Conservation (phyloP, 2,113 vertebrate species). For the Psettodes erumei region DNA sequence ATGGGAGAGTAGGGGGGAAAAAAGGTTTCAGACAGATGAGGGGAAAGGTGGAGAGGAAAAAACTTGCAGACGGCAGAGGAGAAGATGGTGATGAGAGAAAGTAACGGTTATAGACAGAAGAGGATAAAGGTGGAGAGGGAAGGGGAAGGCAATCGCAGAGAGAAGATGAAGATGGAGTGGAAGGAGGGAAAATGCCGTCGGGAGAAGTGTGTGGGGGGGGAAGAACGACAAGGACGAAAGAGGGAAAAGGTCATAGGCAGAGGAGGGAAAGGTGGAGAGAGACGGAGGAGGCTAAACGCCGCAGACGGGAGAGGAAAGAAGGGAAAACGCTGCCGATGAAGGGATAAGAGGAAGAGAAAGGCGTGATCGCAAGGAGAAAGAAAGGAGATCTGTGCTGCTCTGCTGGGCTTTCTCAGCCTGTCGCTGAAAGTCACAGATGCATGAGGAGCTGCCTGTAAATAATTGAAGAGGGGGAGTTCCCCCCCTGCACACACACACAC, state of each 20-base stretch:
- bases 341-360: slow-evolving; percentile 33
- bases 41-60: neutral
- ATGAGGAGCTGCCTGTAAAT: slow-evolving; percentile 75
- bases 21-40: neutral
- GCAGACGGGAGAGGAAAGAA: neutral
- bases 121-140: neutral
- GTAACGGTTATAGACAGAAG: neutral
- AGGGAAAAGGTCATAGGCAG: neutral
- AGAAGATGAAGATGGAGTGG: neutral
- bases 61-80: neutral
- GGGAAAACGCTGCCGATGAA: slow-evolving; percentile 1
- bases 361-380: slow-evolving; percentile 35
- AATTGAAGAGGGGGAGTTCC: slow-evolving; percentile 74
- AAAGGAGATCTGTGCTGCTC: slow-evolving; percentile 63
- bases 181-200: neutral
- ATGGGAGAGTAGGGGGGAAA: neutral
- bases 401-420: slow-evolving; percentile 66
- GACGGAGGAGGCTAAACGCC: neutral
- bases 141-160: neutral
- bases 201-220: neutral
- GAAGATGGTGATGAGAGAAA: neutral
- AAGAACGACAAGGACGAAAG: neutral
- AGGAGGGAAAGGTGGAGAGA: neutral
- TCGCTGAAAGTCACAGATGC: slow-evolving; percentile 68
- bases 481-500: slow-evolving; percentile 41